Percentiles rank a stretch among this genome's conserved stretches.
Conservation (phyloP, 2,113 vertebrate genomes). For the Siphamia tubifer region DNA sequence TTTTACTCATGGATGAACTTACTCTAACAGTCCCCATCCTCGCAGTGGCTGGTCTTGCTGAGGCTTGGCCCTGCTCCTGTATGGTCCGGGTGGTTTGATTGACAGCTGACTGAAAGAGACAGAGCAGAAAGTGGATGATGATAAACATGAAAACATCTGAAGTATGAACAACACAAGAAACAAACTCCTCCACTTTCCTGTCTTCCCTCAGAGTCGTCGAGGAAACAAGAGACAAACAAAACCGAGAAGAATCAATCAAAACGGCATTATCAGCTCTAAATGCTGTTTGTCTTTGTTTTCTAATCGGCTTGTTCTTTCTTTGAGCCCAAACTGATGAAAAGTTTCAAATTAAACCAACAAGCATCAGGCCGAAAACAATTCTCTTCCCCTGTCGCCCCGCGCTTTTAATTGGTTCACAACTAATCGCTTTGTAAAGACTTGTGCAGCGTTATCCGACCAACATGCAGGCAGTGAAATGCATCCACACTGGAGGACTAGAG, state of each 20-base stretch:
- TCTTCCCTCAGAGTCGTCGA: not conserved
- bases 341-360: slow-evolving; percentile 39
- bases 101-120: slow-evolving; percentile 9
- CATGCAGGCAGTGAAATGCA: not conserved
- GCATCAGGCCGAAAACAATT: slow-evolving; percentile 30
- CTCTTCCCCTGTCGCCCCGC: not conserved
- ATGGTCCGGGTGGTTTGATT: not conserved
- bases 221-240: not conserved
- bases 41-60: not conserved
- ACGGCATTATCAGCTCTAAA: slow-evolving; percentile 1
- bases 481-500: too few relatives aligned
- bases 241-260: slow-evolving; percentile 30
- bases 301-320: slow-evolving; percentile 32
- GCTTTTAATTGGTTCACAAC: slow-evolving; percentile 38
- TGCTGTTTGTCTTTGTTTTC: slow-evolving; percentile 36
- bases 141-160: not conserved
- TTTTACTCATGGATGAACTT: slow-evolving; percentile 1
- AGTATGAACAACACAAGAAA: not conserved
- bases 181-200: not conserved
- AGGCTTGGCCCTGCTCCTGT: slow-evolving; percentile 25
- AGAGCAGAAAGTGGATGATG: not conserved
- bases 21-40: slow-evolving; percentile 10
- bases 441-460: slow-evolving; percentile 15
- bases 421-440: slow-evolving; percentile 52
- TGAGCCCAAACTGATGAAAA: slow-evolving; percentile 39